Percentiles rank a stretch among this genome's conserved stretches.
Conservation (phyloP, 2,113 vertebrate species). For the Megaceryle maxima region DNA sequence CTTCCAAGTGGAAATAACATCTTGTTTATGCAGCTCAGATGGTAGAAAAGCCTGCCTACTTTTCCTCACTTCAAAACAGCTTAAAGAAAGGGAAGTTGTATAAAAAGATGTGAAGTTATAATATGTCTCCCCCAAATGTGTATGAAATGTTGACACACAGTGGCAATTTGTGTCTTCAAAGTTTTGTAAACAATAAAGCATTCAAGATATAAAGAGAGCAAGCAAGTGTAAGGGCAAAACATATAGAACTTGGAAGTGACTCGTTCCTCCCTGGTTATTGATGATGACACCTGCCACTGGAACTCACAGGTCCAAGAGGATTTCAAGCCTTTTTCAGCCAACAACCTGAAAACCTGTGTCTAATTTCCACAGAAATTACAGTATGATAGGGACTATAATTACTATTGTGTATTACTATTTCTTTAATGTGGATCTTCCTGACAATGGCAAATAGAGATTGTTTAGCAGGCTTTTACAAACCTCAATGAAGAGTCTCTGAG, state of each 20-base stretch:
- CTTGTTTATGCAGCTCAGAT: not conserved
- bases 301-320: not conserved
- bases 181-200: not conserved
- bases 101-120: not conserved
- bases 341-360: not conserved
- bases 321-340: not conserved
- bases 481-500: not conserved
- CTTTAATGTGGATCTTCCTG: not conserved
- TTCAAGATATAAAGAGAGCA: not conserved
- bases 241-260: not conserved
- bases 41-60: not conserved
- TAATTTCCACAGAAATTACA: constrained; percentile 43
- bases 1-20: not conserved
- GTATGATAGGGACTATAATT: not conserved
- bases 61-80: not conserved
- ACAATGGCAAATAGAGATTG: not conserved
- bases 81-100: not conserved
- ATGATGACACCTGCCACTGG: not conserved
- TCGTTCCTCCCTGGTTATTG: not conserved
- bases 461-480: not conserved
- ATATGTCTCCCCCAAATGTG: not conserved
- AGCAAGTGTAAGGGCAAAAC: not conserved
- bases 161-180: not conserved
- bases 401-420: not conserved
- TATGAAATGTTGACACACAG: not conserved